A percentile compares a stretch with the other conserved stretches of the same genome.
These are phyloP conservation scores for Emys orbicularis DNA, from an alignment of 2,797 vertebrate genomes.

Conservation along the genomic window DNA sequence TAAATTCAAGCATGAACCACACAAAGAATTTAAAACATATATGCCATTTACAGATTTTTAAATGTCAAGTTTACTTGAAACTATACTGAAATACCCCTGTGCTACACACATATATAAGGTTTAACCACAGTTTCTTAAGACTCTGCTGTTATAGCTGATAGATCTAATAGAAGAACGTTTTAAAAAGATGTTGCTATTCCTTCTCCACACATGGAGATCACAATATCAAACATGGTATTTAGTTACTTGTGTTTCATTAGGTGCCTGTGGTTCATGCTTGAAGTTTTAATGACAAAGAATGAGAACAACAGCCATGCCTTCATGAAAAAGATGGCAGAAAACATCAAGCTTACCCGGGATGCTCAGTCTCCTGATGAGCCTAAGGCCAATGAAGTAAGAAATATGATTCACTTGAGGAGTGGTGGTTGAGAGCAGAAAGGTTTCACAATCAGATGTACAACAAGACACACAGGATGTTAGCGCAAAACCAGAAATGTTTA, in stretches of 20 bases:
- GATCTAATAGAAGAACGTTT: not conserved
- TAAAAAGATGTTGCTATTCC: not conserved
- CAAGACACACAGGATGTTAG: conserved; percentile 42
- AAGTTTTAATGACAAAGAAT: conserved; percentile 99
- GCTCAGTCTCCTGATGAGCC: conserved; percentile 95
- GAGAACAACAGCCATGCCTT: conserved; percentile 99
- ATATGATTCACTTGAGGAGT: conserved; percentile 8
- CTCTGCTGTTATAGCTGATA: not conserved
- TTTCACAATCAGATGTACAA: conserved; percentile 37
- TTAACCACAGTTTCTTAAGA: conserved; percentile 15
- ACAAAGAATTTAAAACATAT: not conserved
- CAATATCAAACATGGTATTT: conserved; percentile 19
- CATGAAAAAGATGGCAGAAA: conserved; percentile 98
- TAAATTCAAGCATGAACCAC: not conserved
- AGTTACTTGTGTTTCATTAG: conserved; percentile 77
- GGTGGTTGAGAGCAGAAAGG: conserved; percentile 17
- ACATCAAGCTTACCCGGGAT: conserved; percentile 97
- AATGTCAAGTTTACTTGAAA: not conserved
- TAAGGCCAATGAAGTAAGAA: conserved; percentile 95
- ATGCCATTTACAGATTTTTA: not conserved
- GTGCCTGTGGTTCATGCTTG: conserved; percentile 99
- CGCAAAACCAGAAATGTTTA: conserved; percentile 3
- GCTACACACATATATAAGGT: not conserved
- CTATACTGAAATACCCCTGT: not conserved
- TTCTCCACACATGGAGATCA: not conserved